Evolutionary conservation across 2,888 invertebrate species (phyloP), one percentile per base, ranked within the genome.

Genomic region (Perizoma flavofasciatum): DNA sequence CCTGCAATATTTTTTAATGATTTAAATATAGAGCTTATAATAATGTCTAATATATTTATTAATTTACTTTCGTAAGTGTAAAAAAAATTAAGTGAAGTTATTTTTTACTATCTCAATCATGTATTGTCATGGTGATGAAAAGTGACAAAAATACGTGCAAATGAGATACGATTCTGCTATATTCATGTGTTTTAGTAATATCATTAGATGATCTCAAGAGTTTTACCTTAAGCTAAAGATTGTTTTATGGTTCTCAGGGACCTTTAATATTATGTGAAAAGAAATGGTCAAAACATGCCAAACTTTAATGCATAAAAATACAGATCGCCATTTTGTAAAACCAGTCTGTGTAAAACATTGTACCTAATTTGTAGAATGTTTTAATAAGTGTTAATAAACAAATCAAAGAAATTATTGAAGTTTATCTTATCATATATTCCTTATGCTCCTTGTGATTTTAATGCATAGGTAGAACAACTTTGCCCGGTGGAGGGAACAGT

Each of bases 341-440:
- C 75, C 78, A 64, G 60, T 59, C 55, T 60, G 61, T 51, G 55
- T 62, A 62, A 66, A 70, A 68, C 67, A 70, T 65, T 79, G 82
- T 89, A 85, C 22, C 22, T 22, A 22, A 22, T 85, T 75, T 83
- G 84, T 86, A 86, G 86, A 78, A 82, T 74, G 81, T 85, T 85
- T 81, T 83, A 84, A 77, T 87, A 87, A 67, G 84, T 87, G 89
- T 90, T 89, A 89, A 79, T 89, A 88, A 89, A 90, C 81, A 86
- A 81, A 79, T 77, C 77, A 73, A 74, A 75, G 66, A 66, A 71
- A 51, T 52, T 52, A 35, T 47, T 49, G 7, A 41, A 65, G 52
- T 63, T 63, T 8, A 7, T 9, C 48, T 41, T 40, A 37, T 4
- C 1, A 39, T 44, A 53, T 37, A 37, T 37, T 4, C 5, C 4